Conservation (phyloP, 2,888 invertebrate species). For the Nomada hirtipes region DNA sequence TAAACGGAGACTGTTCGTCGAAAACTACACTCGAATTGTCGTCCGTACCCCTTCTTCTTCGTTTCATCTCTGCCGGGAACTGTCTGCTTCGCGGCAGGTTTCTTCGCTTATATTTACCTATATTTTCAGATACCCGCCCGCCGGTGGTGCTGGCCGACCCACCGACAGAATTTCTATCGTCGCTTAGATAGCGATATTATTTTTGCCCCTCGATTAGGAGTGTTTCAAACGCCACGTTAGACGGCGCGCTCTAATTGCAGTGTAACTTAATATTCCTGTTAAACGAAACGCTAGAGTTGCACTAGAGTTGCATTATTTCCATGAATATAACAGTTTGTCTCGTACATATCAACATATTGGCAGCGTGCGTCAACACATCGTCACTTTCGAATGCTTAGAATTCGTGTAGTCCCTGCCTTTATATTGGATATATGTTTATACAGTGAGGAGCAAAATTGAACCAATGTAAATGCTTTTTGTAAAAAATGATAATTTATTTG, state of each 20-base stretch:
- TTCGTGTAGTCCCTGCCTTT: no score
- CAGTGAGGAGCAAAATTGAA: no score
- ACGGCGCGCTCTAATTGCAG: background rate
- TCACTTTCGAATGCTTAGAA: no score
- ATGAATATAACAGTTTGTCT: background rate
- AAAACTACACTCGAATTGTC: slow-evolving; percentile 69
- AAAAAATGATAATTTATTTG: no score
- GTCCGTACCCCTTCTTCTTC: slow-evolving; percentile 54
- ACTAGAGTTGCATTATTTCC: background rate
- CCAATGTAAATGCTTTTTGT: no score
- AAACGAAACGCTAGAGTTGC: background rate
- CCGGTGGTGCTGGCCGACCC: background rate
- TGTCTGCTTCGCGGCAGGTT: slow-evolving; percentile 51
- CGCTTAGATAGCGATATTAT: slow-evolving; percentile 40
- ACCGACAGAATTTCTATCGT: slow-evolving; percentile 30
- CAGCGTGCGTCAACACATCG: no score
- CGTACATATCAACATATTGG: no score
- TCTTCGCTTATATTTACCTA: slow-evolving; percentile 57
- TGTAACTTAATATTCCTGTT: background rate
- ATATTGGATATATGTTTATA: no score
- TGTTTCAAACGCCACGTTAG: background rate
- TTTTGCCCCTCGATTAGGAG: slow-evolving; percentile 17
- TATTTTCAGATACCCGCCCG: slow-evolving; percentile 36
- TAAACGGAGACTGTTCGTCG: slow-evolving; percentile 53
- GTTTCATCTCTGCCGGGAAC: slow-evolving; percentile 39